Evolutionary conservation across 2,888 invertebrate species (phyloP).

Genomic region (Megastigmus dorsalis): DNA sequence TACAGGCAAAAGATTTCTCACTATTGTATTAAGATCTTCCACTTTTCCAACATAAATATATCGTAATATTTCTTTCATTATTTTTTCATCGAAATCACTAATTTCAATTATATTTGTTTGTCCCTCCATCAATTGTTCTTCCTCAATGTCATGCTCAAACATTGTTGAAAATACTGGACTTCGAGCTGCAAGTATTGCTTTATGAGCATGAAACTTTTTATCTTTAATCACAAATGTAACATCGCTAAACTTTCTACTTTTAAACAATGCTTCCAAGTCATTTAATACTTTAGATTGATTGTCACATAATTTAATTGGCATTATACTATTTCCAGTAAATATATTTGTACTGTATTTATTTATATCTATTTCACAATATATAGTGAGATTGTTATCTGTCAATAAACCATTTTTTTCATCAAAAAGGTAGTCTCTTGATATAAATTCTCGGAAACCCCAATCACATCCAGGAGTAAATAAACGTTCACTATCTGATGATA

Average conservation of each 20-base stretch:
- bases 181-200: constrained; percentile 1
- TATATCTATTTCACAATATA: constrained; percentile 16
- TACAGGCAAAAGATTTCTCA: background rate
- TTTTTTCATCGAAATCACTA: background rate
- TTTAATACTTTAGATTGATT: background rate
- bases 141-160: no score
- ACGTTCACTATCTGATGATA: background rate
- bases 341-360: background rate
- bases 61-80: background rate
- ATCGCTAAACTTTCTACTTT: background rate
- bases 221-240: constrained; percentile 1
- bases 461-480: background rate
- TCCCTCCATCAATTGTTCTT: background rate
- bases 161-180: background rate
- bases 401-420: background rate
- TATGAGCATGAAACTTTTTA: constrained; percentile 6
- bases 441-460: constrained; percentile 22
- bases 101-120: background rate
- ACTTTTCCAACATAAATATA: constrained; percentile 10
- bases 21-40: background rate
- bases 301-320: background rate
- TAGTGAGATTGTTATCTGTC: constrained; percentile 1
- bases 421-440: constrained; percentile 3
- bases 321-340: background rate
- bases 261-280: background rate